Evolutionary conservation across 1,140 invertebrate genomes (phyloP), one percentile per base, ranked within the genome.

Genomic region (Venustaconcha ellipsiformis): DNA sequence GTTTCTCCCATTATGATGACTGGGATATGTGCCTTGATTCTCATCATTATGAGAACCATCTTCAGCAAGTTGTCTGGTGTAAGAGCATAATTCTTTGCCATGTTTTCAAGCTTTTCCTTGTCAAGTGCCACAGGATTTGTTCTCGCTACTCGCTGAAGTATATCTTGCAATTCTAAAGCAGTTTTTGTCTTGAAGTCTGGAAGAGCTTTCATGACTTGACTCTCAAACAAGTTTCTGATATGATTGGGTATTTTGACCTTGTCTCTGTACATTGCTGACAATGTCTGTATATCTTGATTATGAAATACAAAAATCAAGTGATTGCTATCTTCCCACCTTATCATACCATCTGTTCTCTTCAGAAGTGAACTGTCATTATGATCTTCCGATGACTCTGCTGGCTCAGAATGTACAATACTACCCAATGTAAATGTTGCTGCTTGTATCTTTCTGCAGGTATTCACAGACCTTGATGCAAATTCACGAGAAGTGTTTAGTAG

Each of bases 1-100:
- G 86, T 87, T 72, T 87, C 86, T 2, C 86, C 86, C 85, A 87
- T 87, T 17, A 87, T 70, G 14, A 87, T 64, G 13, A 87, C 85
- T 55, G 86, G 86, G 30, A 87, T 82, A 65, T 74, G n/a, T 15
- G 74, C 65, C 26, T 72, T 67, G 17, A 81, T 77, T 67, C 83
- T 26, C 14, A 84, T 17, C 64, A 78, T 70, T 26, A 84, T 83
- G 14, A 82, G 67, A 60, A 81, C 68, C 83, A 84, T 83, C 72
- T 84, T 84, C 48, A 84, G 70, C 56, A 80, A 70, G 63, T 84
- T 84, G 55, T 84, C 83, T 23, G 81, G 78, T 20, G 81, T 81
- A 5, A 84, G 68, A 8, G 78, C 81, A 76, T 84, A 84, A n/a
- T 55, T 62, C 13, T 26, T 56, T 26, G 60, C n/a, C 20, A 80